Conservation (phyloP, 2,888 invertebrate species). For the Sphinx pinastri region DNA sequence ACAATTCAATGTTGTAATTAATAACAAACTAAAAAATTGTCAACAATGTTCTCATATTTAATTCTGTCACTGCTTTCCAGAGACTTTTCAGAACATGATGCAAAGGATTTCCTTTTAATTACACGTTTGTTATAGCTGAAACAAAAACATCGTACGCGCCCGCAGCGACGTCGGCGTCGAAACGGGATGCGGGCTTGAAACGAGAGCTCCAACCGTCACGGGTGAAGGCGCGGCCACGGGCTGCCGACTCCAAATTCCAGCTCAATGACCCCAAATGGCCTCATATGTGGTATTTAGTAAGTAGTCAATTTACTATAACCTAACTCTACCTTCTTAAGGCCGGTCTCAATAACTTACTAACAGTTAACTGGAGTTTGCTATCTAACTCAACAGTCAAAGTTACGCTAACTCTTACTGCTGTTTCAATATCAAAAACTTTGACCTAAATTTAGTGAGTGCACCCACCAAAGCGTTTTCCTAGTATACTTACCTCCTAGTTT, state of each 20-base stretch:
- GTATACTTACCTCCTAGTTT: neutral
- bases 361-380: no score
- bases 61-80: neutral
- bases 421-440: no score
- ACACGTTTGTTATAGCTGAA: slow-evolving; percentile 51
- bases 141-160: slow-evolving; percentile 54
- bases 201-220: slow-evolving; percentile 86
- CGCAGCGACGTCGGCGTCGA: slow-evolving; percentile 63
- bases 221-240: slow-evolving; percentile 87
- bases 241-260: slow-evolving; percentile 75
- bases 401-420: no score
- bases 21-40: no score
- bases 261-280: slow-evolving; percentile 96
- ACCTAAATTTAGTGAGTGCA: no score
- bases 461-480: no score
- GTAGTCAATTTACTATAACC: slow-evolving; percentile 60
- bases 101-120: slow-evolving; percentile 1
- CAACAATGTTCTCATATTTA: no score
- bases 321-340: neutral
- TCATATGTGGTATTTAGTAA: slow-evolving; percentile 98
- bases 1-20: no score
- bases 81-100: slow-evolving; percentile 11
- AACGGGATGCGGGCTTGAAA: slow-evolving; percentile 66
- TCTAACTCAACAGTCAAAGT: no score
- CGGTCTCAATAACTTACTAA: no score